A percentile compares a stretch with the other conserved stretches of the same genome.
Conservation (phyloP, 2,888 invertebrate species). For the Diarsia dahlii region DNA sequence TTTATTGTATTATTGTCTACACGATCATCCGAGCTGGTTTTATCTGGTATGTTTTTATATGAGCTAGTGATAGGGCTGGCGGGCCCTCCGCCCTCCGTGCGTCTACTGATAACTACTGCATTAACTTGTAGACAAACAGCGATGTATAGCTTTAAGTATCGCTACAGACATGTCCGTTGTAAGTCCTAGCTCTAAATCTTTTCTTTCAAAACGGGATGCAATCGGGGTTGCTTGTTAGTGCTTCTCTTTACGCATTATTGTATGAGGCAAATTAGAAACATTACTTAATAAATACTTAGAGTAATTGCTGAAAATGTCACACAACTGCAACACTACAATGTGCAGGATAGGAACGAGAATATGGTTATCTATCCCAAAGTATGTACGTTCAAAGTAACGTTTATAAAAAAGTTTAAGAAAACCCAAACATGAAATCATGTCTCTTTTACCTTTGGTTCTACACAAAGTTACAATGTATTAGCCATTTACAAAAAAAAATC, state of each 20-base stretch:
- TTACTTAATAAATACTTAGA: not conserved
- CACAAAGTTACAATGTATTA: not conserved
- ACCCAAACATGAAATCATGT: not conserved
- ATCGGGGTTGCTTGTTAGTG: not conserved
- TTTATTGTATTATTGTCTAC: slow-evolving; percentile 14
- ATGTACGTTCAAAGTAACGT: not conserved
- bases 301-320: not conserved
- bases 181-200: not conserved
- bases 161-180: too few relatives aligned
- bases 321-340: not conserved
- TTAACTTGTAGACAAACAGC: too few relatives aligned
- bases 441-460: not conserved
- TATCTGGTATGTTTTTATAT: slow-evolving; percentile 17
- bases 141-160: not conserved
- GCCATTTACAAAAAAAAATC: not conserved
- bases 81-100: not conserved
- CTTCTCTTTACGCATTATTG: not conserved
- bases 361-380: not conserved
- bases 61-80: not conserved
- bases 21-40: not conserved
- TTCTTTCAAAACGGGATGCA: not conserved
- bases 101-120: not conserved
- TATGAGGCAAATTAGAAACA: not conserved
- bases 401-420: not conserved
- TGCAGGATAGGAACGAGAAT: not conserved